Evolutionary conservation across 2,113 vertebrate species (phyloP).

Genomic region (Saccopteryx leptura): DNA sequence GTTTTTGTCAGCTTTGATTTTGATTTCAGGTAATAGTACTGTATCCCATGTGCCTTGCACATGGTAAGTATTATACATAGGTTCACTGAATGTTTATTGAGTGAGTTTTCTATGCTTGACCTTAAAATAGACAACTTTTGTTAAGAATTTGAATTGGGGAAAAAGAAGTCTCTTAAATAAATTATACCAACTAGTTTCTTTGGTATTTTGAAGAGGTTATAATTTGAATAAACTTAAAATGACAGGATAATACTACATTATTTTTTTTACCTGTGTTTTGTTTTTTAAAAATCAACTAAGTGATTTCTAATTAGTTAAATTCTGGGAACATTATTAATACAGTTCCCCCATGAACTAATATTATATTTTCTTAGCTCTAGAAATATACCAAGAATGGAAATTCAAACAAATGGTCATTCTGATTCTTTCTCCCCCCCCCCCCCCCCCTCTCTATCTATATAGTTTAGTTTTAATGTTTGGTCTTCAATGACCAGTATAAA

Average conservation of each 20-base stretch:
- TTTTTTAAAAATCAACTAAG: background rate
- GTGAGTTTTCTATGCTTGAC: background rate
- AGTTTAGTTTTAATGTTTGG: constrained; percentile 36
- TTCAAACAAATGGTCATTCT: background rate
- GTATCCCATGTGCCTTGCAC: background rate
- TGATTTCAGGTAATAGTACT: background rate
- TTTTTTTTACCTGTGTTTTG: constrained; percentile 42
- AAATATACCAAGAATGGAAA: background rate
- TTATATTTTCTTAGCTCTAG: constrained; percentile 54
- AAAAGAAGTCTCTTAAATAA: constrained; percentile 25
- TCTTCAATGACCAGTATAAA: background rate
- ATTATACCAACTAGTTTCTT: constrained; percentile 38
- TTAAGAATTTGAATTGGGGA: background rate
- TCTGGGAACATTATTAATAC: constrained; percentile 13
- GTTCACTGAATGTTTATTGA: background rate
- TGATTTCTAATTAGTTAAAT: constrained; percentile 29
- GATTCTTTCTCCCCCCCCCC: no score
- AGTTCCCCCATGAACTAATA: constrained; percentile 5
- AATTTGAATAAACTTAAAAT: constrained; percentile 35
- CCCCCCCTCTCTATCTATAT: no score
- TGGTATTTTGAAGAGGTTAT: constrained; percentile 28
- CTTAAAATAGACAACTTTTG: background rate
- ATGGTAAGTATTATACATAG: no score
- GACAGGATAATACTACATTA: background rate
- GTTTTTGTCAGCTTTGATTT: background rate